Evolutionary conservation across 1,140 invertebrate species (phyloP).

Genomic region (Pachypeltis micranthus): DNA sequence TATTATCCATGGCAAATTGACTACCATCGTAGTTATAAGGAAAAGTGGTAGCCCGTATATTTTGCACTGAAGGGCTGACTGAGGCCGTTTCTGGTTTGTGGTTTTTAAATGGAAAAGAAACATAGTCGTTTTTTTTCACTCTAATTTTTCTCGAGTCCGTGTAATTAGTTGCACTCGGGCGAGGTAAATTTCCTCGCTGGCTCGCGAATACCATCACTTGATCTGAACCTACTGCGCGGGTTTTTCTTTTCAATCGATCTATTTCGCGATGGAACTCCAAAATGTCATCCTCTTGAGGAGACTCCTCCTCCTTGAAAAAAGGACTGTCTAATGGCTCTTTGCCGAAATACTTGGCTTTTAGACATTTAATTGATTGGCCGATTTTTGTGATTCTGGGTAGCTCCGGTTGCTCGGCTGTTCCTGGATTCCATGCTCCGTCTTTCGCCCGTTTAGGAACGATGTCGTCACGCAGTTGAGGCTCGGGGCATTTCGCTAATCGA

Average conservation of each 20-base stretch:
- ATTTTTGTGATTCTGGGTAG: constrained; percentile 40
- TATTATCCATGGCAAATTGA: neutral
- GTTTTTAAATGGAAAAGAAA: constrained; percentile 5
- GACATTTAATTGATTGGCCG: constrained; percentile 60
- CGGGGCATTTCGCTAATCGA: constrained; percentile 35
- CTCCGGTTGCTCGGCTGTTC: constrained; percentile 14
- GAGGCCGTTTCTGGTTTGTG: neutral
- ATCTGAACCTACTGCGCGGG: too few species aligned
- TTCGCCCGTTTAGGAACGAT: constrained; percentile 34
- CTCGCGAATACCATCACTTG: too few species aligned
- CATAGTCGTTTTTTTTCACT: constrained; percentile 5
- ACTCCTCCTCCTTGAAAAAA: constrained; percentile 50
- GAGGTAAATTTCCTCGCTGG: constrained; percentile 26
- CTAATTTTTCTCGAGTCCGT: constrained; percentile 14
- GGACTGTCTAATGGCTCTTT: constrained; percentile 60
- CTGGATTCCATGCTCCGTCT: constrained; percentile 29
- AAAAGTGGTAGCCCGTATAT: neutral
- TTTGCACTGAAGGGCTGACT: neutral
- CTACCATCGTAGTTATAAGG: neutral
- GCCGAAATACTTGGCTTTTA: constrained; percentile 59
- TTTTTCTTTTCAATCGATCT: too few species aligned
- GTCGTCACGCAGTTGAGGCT: constrained; percentile 32
- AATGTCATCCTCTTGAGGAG: too few species aligned
- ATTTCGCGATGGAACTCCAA: too few species aligned
- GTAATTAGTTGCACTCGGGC: constrained; percentile 21